These are phyloP conservation scores for Epinephelus malabaricus DNA, from an alignment of 2,797 vertebrate species.

Conservation along the genomic window DNA sequence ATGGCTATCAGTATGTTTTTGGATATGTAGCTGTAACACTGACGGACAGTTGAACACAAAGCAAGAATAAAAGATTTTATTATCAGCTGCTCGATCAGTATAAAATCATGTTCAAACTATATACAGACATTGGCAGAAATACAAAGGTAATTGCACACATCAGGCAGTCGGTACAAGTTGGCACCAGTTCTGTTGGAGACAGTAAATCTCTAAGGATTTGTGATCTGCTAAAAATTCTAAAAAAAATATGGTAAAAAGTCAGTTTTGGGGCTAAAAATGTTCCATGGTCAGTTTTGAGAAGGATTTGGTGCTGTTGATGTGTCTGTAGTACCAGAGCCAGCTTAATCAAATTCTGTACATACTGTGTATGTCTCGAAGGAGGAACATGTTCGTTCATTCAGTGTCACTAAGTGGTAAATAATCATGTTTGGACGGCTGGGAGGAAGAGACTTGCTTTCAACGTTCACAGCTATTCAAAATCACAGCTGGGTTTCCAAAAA, in stretches of 20 bases:
- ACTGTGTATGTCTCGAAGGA: not conserved
- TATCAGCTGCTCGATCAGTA: conserved; percentile 33
- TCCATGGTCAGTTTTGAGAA: not conserved
- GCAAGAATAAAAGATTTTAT: conserved; percentile 37
- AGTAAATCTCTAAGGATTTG: not conserved
- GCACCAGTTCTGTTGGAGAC: not conserved
- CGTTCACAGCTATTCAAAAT: not conserved
- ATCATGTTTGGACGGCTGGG: not conserved
- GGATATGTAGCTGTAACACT: not conserved
- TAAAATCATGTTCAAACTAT: conserved; percentile 43
- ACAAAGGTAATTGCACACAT: conserved; percentile 31
- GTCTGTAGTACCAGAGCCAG: conserved; percentile 11
- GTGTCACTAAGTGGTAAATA: not conserved
- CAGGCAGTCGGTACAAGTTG: conserved; percentile 5
- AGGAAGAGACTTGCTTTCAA: not conserved
- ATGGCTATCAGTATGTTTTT: too few species aligned
- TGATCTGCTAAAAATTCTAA: not conserved
- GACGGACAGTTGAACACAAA: not conserved
- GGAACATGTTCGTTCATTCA: not conserved
- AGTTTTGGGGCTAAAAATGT: not conserved
- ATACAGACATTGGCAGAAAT: conserved; percentile 18
- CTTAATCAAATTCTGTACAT: not conserved
- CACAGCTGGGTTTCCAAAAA: conserved; percentile 2
- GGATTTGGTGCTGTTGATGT: not conserved
- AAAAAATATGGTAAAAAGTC: too few species aligned